Evolutionary conservation across 2,113 vertebrate species (phyloP), one percentile per base, ranked within the genome.

Genomic region (Scophthalmus maximus): DNA sequence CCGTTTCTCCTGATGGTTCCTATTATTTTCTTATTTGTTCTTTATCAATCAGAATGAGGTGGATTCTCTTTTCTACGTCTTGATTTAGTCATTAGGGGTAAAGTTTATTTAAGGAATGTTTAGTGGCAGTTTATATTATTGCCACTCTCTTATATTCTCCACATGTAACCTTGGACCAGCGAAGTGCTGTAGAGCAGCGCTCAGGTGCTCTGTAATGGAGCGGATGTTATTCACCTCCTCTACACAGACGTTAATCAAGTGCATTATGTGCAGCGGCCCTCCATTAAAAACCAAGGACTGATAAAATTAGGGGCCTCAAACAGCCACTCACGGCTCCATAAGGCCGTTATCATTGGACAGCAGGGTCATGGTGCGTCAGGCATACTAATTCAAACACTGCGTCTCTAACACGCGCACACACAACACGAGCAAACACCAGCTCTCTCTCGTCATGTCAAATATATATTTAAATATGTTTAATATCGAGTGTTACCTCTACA

Each of bases 311-410:
- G 8, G 22, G 18, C 23, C 49, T 73, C 38, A 29, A 53, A 56
- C 25, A 46, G 58, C 36, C 42, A 25, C 69, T 69, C 36, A 20
- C 32, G 46, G n/a, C 14, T 62, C 67, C 71, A 83, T 73, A 56
- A 70, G 72, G 78, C 65, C n/a, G n/a, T n/a, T n/a, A n/a, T n/a
- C n/a, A 64, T 17, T 68, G 66, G 46, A 67, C 59, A 62, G 72
- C 55, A 69, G 73, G 49, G 76, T 77, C 72, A 55, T 59, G 30
- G 52, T 25, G 18, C 34, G 42, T n/a, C 50, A 47, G 26, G 73
- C 32, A 72, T 80, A 67, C 65, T 61, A 34, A 76, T 78, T 29
- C 27, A 46, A 32, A 57, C n/a, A n/a, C n/a, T n/a, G n/a, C n/a
- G 49, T 52, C 52, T 36, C 56, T 34, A 34, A 1, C 47, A 25